phyloP scores from a whole-genome alignment of 2,888 invertebrate species.

The Acrobasis repandana region DNA sequence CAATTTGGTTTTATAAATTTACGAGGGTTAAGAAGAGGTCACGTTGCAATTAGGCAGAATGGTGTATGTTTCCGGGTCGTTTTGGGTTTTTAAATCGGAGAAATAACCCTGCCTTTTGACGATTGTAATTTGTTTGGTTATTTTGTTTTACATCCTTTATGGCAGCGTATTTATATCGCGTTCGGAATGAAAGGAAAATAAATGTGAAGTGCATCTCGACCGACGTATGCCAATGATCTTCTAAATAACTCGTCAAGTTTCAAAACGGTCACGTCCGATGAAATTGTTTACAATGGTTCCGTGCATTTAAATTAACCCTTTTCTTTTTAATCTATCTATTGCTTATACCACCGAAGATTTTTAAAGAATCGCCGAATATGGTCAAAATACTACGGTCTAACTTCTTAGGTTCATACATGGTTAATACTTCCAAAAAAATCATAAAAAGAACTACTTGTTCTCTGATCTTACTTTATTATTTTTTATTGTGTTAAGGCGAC shows the following conservation, averaged over 20 bases:
- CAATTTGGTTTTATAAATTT: conserved; percentile 50
- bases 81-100: conserved; percentile 29
- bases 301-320: too few relatives aligned
- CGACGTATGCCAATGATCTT: conserved; percentile 28
- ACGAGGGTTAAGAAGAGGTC: conserved; percentile 38
- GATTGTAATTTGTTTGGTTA: conserved; percentile 24
- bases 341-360: too few relatives aligned
- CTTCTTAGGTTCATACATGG: too few relatives aligned
- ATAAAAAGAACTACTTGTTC: too few relatives aligned
- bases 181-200: neutral
- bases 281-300: neutral
- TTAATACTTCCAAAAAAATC: too few relatives aligned
- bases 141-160: conserved; percentile 1
- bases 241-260: conserved; percentile 25
- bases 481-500: too few relatives aligned
- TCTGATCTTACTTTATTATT: too few relatives aligned
- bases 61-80: conserved; percentile 36
- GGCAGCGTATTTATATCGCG: neutral
- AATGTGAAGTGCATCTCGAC: conserved; percentile 16
- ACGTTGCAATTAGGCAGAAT: conserved; percentile 29
- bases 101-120: conserved; percentile 32
- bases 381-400: too few relatives aligned
- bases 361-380: too few relatives aligned
- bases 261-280: neutral
- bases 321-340: too few relatives aligned